Percentiles rank a stretch among this genome's conserved stretches.
These are phyloP conservation scores for Hoplostethus mediterraneus DNA, from an alignment of 2,797 vertebrate genomes.

Conservation along the genomic window DNA sequence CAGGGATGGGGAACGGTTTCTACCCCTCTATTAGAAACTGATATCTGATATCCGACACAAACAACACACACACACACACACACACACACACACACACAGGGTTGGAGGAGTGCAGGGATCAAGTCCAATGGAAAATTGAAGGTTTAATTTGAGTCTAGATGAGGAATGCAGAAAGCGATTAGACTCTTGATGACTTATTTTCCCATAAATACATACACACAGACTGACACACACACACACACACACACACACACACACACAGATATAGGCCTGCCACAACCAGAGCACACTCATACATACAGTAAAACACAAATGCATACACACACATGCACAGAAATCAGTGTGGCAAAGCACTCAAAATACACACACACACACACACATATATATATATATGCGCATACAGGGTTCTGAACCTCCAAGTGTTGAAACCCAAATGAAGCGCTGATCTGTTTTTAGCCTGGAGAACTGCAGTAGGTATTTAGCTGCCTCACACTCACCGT, in stretches of 20 bases:
- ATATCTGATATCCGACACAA: slow-evolving; percentile 42
- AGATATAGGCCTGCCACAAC: slow-evolving; percentile 1
- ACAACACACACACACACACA: slow-evolving; percentile 37
- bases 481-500: slow-evolving; percentile 53
- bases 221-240: slow-evolving; percentile 2
- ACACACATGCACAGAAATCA: not conserved
- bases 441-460: slow-evolving; percentile 61
- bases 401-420: not conserved
- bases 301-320: slow-evolving; percentile 6
- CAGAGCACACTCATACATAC: not conserved
- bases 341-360: not conserved
- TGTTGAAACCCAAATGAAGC: slow-evolving; percentile 57
- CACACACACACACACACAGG: not conserved
- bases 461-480: slow-evolving; percentile 61
- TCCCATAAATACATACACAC: not conserved
- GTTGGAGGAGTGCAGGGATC: slow-evolving; percentile 11
- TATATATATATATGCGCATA: not conserved
- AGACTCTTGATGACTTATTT: slow-evolving; percentile 52
- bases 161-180: slow-evolving; percentile 47
- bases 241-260: slow-evolving; percentile 5
- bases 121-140: slow-evolving; percentile 38
- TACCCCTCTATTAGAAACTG: slow-evolving; percentile 52
- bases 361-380: not conserved
- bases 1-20: slow-evolving; percentile 35
- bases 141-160: slow-evolving; percentile 43